These are phyloP conservation scores for Rhinopomastus cyanomelas DNA, from an alignment of 2,113 vertebrate genomes.

Conservation along the genomic window DNA sequence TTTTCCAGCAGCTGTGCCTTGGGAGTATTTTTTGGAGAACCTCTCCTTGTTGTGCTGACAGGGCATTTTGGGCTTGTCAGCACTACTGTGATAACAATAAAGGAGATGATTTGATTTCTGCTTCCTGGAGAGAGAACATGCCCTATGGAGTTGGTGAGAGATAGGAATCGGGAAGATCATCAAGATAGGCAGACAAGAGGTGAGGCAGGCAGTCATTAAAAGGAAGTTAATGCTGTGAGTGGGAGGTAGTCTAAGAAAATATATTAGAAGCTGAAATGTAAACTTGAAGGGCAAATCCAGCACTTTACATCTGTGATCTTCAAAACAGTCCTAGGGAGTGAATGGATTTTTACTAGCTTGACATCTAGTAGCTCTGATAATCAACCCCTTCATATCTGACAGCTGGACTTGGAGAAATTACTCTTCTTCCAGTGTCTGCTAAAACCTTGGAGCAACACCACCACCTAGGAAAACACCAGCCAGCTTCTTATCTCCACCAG, in stretches of 20 bases:
- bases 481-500: background rate
- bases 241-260: slow-evolving; percentile 42
- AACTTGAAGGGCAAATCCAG: slow-evolving; percentile 3
- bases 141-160: background rate
- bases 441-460: background rate
- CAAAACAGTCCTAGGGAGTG: background rate
- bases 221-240: background rate
- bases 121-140: background rate
- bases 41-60: background rate
- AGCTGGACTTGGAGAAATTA: background rate
- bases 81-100: accelerated
- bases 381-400: background rate
- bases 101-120: background rate
- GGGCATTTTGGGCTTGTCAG: background rate
- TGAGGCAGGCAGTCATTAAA: background rate
- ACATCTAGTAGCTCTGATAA: background rate
- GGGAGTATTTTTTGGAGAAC: background rate
- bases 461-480: background rate
- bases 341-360: background rate
- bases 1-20: background rate
- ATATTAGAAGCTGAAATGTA: background rate
- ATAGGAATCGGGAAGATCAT: background rate
- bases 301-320: background rate
- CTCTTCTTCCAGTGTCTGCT: background rate
- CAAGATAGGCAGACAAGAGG: background rate